phyloP scores from a whole-genome alignment of 2,113 vertebrate species.

The Thryonomys swinderianus region DNA sequence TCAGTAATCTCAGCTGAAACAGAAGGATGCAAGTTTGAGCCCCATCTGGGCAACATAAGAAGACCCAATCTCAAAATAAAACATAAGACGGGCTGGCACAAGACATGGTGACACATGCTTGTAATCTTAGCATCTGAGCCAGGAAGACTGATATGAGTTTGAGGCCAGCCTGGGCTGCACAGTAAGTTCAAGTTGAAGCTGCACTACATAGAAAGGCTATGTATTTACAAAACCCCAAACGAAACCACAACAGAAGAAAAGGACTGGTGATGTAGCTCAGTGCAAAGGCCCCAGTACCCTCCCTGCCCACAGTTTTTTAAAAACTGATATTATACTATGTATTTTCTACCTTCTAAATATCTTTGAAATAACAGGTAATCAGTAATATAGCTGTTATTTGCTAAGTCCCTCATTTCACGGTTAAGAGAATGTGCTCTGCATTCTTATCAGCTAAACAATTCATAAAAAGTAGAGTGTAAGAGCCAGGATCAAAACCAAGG shows the following conservation, averaged over 20 bases:
- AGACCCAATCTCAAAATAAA: not conserved
- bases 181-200: not conserved
- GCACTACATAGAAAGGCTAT: not conserved
- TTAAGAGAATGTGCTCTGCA: not conserved
- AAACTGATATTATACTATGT: not conserved
- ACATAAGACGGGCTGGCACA: not conserved
- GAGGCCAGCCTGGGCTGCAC: not conserved
- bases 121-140: not conserved
- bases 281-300: not conserved
- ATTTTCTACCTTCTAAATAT: not conserved
- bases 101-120: not conserved
- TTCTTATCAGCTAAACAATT: not conserved
- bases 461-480: not conserved
- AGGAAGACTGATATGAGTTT: not conserved
- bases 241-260: not conserved
- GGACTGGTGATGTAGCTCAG: not conserved
- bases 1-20: not conserved
- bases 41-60: not conserved
- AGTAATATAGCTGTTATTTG: not conserved
- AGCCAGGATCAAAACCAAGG: not conserved
- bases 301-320: not conserved
- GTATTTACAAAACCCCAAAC: not conserved
- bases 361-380: slow-evolving; percentile 18
- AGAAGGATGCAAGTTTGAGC: not conserved
- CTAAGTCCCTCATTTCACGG: not conserved